phyloP scores from a whole-genome alignment of 2,113 vertebrate genomes.

The Choloepus hoffmanni region DNA sequence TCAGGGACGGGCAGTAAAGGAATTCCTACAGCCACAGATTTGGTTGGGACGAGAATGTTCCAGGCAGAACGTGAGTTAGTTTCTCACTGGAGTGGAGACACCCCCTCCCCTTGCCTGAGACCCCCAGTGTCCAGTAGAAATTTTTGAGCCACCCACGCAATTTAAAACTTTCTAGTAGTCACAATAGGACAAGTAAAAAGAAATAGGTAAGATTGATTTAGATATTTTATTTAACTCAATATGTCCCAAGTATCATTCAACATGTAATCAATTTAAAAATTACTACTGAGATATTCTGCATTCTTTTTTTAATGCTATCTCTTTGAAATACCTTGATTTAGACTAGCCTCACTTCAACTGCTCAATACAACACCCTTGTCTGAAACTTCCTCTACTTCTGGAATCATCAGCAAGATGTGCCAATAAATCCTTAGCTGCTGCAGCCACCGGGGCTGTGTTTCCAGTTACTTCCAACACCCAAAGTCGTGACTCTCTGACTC shows the following conservation, averaged over 20 bases:
- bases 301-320: not conserved
- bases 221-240: not conserved
- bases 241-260: not conserved
- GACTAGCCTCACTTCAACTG: fast-evolving
- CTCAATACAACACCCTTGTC: fast-evolving
- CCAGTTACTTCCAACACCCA: not conserved
- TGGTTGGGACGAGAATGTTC: not conserved
- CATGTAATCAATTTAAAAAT: not conserved
- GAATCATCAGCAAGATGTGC: fast-evolving
- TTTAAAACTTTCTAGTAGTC: no score
- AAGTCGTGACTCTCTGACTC: not conserved
- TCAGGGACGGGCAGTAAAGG: not conserved
- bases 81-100: fast-evolving
- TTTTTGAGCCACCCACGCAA: not conserved
- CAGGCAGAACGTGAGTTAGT: fast-evolving
- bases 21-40: fast-evolving
- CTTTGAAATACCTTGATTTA: not conserved
- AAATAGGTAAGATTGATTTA: no score
- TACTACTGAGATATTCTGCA: not conserved
- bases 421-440: fast-evolving
- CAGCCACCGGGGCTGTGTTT: not conserved
- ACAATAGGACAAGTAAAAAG: no score
- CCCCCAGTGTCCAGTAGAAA: fast-evolving
- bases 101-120: not conserved
- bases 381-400: fast-evolving